phyloP scores from a whole-genome alignment of 2,797 vertebrate species.

The Pristis pectinata region DNA sequence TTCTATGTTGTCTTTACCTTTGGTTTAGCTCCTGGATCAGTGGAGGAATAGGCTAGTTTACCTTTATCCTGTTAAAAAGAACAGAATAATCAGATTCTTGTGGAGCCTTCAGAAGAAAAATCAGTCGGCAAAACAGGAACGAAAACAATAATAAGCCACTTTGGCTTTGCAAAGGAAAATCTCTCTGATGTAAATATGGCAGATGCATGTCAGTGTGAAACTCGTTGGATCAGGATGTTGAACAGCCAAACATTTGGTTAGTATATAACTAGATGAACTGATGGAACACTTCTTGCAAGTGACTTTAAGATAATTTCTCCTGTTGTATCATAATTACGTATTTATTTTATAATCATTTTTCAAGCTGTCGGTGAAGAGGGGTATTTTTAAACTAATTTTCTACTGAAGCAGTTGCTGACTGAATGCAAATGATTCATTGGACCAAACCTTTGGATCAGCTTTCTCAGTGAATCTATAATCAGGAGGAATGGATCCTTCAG shows the following conservation, averaged over 20 bases:
- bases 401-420: neutral
- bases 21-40: slow-evolving; percentile 10
- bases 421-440: neutral
- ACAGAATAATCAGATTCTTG: neutral
- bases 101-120: neutral
- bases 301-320: neutral
- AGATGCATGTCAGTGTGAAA: neutral
- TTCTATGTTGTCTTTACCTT: neutral
- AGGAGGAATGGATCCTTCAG: slow-evolving; percentile 53
- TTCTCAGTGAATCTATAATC: slow-evolving; percentile 53
- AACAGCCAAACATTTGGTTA: neutral
- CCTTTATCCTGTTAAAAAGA: slow-evolving; percentile 1
- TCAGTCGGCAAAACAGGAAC: neutral
- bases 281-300: neutral
- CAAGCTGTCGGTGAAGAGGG: neutral
- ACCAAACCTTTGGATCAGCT: neutral
- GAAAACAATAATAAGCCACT: neutral
- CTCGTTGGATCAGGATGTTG: neutral
- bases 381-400: neutral
- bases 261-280: neutral
- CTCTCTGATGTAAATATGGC: neutral
- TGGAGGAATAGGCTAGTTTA: neutral
- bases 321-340: neutral
- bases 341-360: neutral
- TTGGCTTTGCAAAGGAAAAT: neutral